phyloP scores from a whole-genome alignment of 2,888 invertebrate species.

The Zygogramma bicolorata region DNA sequence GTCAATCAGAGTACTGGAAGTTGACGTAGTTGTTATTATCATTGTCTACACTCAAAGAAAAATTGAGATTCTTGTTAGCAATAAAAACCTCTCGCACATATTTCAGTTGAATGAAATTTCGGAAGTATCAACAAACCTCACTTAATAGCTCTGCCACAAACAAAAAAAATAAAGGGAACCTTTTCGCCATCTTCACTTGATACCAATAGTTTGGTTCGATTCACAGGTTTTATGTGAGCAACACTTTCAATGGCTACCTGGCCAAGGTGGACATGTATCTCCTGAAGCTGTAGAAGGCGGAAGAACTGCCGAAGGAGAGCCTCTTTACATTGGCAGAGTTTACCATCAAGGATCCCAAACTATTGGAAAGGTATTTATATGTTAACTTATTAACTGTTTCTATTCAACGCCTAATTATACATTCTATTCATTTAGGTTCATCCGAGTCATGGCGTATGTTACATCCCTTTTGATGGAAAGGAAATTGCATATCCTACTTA shows the following conservation, averaged over 20 bases:
- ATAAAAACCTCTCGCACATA: no score
- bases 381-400: neutral
- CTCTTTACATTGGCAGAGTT: slow-evolving; percentile 69
- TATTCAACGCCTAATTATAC: neutral
- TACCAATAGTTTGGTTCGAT: neutral
- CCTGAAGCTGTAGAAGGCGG: slow-evolving; percentile 69
- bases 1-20: no score
- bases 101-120: no score
- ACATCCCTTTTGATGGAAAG: slow-evolving; percentile 49
- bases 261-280: slow-evolving; percentile 67
- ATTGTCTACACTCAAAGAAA: no score
- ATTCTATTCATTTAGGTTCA: slow-evolving; percentile 41
- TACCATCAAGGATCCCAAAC: slow-evolving; percentile 70
- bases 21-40: no score
- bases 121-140: no score
- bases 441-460: slow-evolving; percentile 48
- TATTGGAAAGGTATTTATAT: slow-evolving; percentile 68
- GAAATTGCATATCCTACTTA: slow-evolving; percentile 43
- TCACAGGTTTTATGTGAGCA: slow-evolving; percentile 68
- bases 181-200: neutral
- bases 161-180: neutral
- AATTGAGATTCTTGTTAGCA: no score
- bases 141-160: no score
- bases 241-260: slow-evolving; percentile 68
- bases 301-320: slow-evolving; percentile 68